These are phyloP conservation scores for Datnioides undecimradiatus DNA, from an alignment of 2,113 vertebrate species.

Conservation along the genomic window DNA sequence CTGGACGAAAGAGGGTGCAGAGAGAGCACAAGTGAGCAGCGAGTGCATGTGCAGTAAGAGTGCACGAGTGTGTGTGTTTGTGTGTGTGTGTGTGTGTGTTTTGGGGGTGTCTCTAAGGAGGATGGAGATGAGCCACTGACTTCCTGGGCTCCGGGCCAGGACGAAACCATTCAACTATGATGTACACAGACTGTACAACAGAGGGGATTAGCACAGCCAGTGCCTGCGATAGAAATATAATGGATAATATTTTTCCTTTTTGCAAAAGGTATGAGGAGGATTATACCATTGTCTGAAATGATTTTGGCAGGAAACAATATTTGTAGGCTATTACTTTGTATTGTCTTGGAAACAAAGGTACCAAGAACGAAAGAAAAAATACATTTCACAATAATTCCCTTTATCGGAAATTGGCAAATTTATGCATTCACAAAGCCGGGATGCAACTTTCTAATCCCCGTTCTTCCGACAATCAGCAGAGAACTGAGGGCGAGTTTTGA, in stretches of 20 bases:
- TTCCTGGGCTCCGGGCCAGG: conserved; percentile 70
- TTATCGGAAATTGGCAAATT: conserved; percentile 60
- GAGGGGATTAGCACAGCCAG: conserved; percentile 69
- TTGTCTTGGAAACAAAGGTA: conserved; percentile 69
- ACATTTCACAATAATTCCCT: conserved; percentile 55
- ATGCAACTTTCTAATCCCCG: conserved; percentile 56
- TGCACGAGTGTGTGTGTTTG: background rate
- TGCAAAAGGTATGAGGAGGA: conserved; percentile 69
- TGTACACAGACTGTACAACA: conserved; percentile 70
- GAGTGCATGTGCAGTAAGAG: conserved; percentile 2
- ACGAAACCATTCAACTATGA: conserved; percentile 67
- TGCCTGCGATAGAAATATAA: conserved; percentile 63
- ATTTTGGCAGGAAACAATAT: conserved; percentile 55
- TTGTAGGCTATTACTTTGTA: conserved; percentile 64
- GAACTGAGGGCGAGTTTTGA: conserved; percentile 60
- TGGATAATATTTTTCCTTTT: conserved; percentile 52
- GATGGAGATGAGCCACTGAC: conserved; percentile 69
- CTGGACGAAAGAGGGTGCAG: background rate
- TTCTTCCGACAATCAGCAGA: conserved; percentile 36
- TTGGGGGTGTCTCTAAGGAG: conserved; percentile 34
- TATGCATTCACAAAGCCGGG: conserved; percentile 44
- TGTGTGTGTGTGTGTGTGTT: conserved; percentile 18
- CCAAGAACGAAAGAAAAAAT: conserved; percentile 29
- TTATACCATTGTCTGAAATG: conserved; percentile 61
- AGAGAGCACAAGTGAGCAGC: conserved; percentile 10